phyloP scores from a whole-genome alignment of 2,113 vertebrate genomes.

The Microcebus jonahi region DNA sequence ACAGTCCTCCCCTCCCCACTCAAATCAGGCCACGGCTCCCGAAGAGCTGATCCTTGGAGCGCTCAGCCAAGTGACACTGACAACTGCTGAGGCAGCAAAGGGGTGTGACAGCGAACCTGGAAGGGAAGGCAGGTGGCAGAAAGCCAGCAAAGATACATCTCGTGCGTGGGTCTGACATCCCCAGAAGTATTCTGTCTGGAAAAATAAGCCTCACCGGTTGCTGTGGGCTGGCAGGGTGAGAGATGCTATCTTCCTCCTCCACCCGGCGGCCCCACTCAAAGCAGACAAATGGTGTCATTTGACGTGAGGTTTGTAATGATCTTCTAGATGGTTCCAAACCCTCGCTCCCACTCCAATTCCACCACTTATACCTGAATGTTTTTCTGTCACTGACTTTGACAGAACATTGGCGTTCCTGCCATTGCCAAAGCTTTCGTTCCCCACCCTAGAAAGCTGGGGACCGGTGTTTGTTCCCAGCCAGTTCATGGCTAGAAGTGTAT shows the following conservation, averaged over 20 bases:
- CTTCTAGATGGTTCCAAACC: neutral
- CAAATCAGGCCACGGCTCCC: neutral
- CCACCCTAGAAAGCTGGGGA: neutral
- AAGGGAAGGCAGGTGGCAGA: neutral
- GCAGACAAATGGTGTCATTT: neutral
- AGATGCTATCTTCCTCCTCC: neutral
- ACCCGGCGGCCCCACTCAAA: no score
- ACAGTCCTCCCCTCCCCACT: neutral
- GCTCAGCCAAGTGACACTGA: neutral
- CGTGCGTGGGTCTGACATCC: neutral
- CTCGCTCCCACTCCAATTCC: neutral
- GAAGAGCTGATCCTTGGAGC: neutral
- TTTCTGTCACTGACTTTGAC: neutral
- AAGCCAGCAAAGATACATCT: neutral
- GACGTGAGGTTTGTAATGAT: neutral
- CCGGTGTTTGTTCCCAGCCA: neutral
- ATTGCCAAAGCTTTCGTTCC: neutral
- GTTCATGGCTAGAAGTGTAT: neutral
- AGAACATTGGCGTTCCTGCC: neutral
- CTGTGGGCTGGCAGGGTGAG: neutral
- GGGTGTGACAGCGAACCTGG: neutral
- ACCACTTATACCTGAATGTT: neutral
- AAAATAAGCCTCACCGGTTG: neutral
- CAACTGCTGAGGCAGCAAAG: neutral
- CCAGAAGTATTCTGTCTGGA: neutral